A percentile compares a stretch with the other conserved stretches of the same genome.
Conservation (phyloP, 2,113 vertebrate species). For the Dipodomys ordii region DNA sequence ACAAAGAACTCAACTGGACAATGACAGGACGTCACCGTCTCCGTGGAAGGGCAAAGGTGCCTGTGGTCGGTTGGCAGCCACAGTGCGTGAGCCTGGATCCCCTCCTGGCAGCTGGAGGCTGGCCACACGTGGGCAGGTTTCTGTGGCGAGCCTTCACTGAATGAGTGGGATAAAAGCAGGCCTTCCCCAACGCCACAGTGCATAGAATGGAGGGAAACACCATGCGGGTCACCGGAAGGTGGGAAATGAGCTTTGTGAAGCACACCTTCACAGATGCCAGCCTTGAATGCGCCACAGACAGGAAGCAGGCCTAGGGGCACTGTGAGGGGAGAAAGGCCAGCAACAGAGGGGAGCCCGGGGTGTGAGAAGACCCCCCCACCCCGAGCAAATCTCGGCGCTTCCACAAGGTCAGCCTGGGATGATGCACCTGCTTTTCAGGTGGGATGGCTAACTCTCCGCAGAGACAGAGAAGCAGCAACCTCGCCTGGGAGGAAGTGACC, state of each 20-base stretch:
- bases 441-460: neutral
- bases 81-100: neutral
- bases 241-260: too few species aligned
- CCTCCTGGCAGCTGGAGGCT: neutral
- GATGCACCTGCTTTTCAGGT: neutral
- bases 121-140: neutral
- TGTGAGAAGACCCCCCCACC: neutral
- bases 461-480: neutral
- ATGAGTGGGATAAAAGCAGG: neutral
- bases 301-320: neutral
- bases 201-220: neutral
- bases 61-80: neutral
- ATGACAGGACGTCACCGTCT: neutral
- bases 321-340: neutral
- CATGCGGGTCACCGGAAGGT: too few species aligned
- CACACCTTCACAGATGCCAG: neutral
- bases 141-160: neutral
- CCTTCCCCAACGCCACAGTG: neutral
- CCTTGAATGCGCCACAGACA: fast-evolving
- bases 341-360: neutral
- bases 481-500: neutral
- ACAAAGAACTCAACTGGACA: neutral
- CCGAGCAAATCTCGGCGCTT: neutral
- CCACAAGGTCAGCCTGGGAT: neutral
- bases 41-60: neutral